Conservation (phyloP, 2,888 invertebrate genomes). For the Mesochorus sp. region DNA sequence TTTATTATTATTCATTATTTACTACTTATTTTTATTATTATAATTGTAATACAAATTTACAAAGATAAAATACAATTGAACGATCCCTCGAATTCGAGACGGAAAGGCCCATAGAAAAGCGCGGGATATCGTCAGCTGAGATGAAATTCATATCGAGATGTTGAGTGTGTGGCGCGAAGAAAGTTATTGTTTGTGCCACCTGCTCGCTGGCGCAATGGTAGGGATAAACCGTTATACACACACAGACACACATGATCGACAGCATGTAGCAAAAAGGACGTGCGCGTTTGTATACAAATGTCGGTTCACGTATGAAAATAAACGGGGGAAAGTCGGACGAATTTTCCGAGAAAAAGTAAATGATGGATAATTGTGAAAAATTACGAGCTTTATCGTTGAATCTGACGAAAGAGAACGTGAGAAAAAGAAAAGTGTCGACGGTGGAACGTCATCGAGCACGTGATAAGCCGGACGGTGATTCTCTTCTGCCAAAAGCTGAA, state of each 20-base stretch:
- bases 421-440: slow-evolving; percentile 8
- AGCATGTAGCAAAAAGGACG: not conserved
- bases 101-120: slow-evolving; percentile 6
- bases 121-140: slow-evolving; percentile 27
- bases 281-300: too few species aligned
- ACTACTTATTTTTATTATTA: too few species aligned
- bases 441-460: not conserved
- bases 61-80: too few species aligned
- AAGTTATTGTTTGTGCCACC: slow-evolving; percentile 19
- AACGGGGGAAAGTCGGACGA: not conserved
- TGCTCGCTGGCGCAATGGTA: not conserved
- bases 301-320: too few species aligned
- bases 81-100: too few species aligned
- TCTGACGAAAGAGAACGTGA: slow-evolving; percentile 1
- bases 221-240: too few species aligned
- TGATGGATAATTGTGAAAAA: not conserved
- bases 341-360: not conserved
- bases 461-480: slow-evolving; percentile 8
- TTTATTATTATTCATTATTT: too few species aligned
- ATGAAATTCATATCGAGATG: not conserved
- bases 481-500: slow-evolving; percentile 35
- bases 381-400: not conserved
- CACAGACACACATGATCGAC: not conserved
- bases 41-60: too few species aligned
- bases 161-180: too few species aligned